Evolutionary conservation across 2,113 vertebrate species (phyloP).

Genomic region (Emydocephalus ijimae): DNA sequence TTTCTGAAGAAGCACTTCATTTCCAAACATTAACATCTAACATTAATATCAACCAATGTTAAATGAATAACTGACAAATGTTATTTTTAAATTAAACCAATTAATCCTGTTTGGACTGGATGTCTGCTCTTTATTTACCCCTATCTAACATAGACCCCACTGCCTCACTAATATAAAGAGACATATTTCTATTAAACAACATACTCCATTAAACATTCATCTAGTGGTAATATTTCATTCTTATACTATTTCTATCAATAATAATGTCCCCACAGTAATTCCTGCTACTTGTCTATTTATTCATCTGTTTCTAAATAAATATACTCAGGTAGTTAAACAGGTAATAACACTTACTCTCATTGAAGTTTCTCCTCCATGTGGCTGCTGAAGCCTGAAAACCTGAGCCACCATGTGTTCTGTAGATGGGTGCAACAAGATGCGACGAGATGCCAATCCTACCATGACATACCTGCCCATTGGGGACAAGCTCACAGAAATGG

Average conservation of each 20-base stretch:
- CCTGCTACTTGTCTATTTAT: not conserved
- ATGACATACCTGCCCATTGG: constrained; percentile 97
- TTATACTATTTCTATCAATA: not conserved
- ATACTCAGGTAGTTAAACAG: not conserved
- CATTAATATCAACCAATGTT: not conserved
- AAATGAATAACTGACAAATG: not conserved
- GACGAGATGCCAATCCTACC: constrained; percentile 94
- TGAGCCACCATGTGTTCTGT: constrained; percentile 99
- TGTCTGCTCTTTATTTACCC: not conserved
- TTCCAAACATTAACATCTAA: not conserved
- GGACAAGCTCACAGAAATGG: constrained; percentile 96
- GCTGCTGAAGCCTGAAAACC: constrained; percentile 97
- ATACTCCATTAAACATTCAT: not conserved
- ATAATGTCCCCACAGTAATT: not conserved
- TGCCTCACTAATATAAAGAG: not conserved
- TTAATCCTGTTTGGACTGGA: not conserved
- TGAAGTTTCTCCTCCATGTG: constrained; percentile 95
- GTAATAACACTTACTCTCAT: constrained; percentile 87
- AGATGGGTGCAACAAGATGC: constrained; percentile 94
- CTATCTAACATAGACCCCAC: not conserved
- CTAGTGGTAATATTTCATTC: not conserved
- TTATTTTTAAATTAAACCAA: not conserved
- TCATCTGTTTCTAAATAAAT: not conserved
- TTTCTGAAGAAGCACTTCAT: not conserved
- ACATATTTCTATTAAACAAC: not conserved